Evolutionary conservation across 2,888 invertebrate species (phyloP).

Genomic region (Synergus laeviventris): DNA sequence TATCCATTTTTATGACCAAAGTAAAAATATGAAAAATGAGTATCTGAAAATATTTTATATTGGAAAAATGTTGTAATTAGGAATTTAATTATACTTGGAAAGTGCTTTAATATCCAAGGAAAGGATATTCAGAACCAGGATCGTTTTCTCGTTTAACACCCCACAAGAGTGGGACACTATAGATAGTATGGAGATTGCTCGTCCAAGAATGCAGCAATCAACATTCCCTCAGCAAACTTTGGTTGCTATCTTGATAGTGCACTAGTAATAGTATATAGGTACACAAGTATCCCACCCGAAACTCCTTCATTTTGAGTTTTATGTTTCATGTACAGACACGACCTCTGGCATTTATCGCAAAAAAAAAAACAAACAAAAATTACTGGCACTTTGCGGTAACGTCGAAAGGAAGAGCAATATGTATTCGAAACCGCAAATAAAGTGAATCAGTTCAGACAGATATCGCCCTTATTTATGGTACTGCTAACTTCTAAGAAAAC

Average conservation of each 20-base stretch:
- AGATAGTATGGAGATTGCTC: constrained; percentile 28
- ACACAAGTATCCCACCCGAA: constrained; percentile 29
- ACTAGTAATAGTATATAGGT: constrained; percentile 37
- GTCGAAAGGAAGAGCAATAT: constrained; percentile 22
- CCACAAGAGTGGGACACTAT: constrained; percentile 21
- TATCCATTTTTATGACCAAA: too few relatives aligned
- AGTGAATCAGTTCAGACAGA: constrained; percentile 14
- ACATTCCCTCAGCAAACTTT: constrained; percentile 34
- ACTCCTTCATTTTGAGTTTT: constrained; percentile 34
- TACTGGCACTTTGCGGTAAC: neutral
- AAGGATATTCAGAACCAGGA: constrained; percentile 25
- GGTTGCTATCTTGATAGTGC: constrained; percentile 38
- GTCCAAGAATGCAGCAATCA: constrained; percentile 38
- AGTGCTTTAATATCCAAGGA: constrained; percentile 2
- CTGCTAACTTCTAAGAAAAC: neutral
- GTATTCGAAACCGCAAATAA: constrained; percentile 27
- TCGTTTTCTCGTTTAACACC: constrained; percentile 35
- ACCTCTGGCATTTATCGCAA: constrained; percentile 26
- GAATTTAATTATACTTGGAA: constrained; percentile 8
- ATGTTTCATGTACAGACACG: constrained; percentile 24
- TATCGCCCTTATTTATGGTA: neutral
- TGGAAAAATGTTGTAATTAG: constrained; percentile 5
- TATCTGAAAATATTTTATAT: neutral
- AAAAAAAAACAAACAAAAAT: neutral
- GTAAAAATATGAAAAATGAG: too few relatives aligned